phyloP scores from a whole-genome alignment of 35 echinoderm and acorn worm genomes.

The Hemicentrotus pulcherrimus region DNA sequence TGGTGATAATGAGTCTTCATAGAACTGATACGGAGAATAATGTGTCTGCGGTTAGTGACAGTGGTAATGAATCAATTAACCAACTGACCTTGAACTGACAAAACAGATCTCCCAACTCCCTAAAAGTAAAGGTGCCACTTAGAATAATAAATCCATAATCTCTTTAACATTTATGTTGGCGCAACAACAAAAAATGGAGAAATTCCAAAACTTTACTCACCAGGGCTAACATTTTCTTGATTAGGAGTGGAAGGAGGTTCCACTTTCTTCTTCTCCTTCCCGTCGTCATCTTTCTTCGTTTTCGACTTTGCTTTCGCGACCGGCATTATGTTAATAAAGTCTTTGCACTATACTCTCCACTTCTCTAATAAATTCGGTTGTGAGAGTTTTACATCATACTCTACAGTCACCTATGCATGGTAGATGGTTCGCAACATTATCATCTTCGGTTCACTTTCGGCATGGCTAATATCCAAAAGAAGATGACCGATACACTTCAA shows the following conservation, averaged over 20 bases:
- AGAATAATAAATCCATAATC: neutral
- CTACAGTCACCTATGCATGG: neutral
- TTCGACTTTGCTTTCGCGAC: neutral
- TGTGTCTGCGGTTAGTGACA: neutral
- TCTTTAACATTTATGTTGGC: neutral
- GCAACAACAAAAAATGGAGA: no score
- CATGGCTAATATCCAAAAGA: neutral
- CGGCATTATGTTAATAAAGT: neutral
- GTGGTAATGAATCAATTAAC: neutral
- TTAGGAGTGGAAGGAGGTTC: neutral
- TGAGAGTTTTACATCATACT: neutral
- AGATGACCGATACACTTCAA: neutral
- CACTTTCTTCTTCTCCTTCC: neutral
- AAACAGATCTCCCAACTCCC: neutral
- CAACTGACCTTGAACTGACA: neutral
- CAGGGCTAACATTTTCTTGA: neutral
- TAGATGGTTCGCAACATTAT: neutral
- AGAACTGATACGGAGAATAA: neutral
- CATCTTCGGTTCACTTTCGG: neutral
- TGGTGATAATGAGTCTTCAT: no score
- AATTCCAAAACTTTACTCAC: neutral
- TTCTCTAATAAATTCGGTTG: neutral
- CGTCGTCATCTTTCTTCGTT: neutral
- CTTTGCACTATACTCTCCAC: neutral
- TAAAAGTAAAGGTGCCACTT: neutral